phyloP scores from a whole-genome alignment of 2,888 invertebrate genomes.

The Ennomos fuscantarius region DNA sequence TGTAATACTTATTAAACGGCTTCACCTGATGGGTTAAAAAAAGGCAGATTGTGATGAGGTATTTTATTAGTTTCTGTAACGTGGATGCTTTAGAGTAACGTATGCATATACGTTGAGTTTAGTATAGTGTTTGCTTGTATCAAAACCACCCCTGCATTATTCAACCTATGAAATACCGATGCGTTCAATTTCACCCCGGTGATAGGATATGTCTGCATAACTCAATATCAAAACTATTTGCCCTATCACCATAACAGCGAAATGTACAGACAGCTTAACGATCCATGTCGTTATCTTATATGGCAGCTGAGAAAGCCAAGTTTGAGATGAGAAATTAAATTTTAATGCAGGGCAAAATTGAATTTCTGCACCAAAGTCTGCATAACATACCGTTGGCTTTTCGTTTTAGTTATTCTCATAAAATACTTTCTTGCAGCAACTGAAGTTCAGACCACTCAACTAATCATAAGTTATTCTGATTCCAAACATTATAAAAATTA shows the following conservation, averaged over 20 bases:
- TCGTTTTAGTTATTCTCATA: slow-evolving; percentile 4
- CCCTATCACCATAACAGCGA: slow-evolving; percentile 50
- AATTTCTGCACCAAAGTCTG: slow-evolving; percentile 39
- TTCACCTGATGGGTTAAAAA: too few species aligned
- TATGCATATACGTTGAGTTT: too few species aligned
- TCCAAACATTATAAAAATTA: too few species aligned
- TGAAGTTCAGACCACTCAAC: too few species aligned
- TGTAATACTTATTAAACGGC: too few species aligned
- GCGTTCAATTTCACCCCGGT: slow-evolving; percentile 57
- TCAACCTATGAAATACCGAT: slow-evolving; percentile 54
- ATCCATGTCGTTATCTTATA: slow-evolving; percentile 47
- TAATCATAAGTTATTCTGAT: too few species aligned
- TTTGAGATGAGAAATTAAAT: slow-evolving; percentile 30
- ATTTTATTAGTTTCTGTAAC: too few species aligned
- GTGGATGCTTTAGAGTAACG: too few species aligned
- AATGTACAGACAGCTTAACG: slow-evolving; percentile 46
- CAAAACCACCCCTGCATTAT: slow-evolving; percentile 8
- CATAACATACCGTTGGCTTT: slow-evolving; percentile 1
- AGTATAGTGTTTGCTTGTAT: neutral
- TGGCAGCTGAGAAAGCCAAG: slow-evolving; percentile 36
- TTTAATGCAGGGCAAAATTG: slow-evolving; percentile 28
- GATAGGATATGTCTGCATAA: slow-evolving; percentile 72
- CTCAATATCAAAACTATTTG: slow-evolving; percentile 80
- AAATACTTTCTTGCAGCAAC: neutral
- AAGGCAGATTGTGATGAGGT: too few species aligned